Evolutionary conservation across 2,113 vertebrate genomes (phyloP).

Genomic region (Pangasianodon hypophthalmus): DNA sequence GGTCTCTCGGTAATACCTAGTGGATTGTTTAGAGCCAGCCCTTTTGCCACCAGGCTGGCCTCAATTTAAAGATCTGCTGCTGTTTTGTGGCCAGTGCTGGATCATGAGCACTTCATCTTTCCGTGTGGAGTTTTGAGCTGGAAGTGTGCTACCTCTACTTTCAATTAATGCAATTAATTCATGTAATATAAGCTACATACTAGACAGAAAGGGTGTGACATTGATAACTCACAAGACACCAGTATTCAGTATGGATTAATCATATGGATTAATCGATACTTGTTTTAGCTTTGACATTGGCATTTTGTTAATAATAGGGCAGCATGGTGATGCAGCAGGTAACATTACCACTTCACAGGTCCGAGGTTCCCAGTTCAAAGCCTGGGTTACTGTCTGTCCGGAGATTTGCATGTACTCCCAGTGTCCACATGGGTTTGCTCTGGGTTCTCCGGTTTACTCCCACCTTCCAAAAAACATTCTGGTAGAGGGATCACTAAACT

Average conservation of each 20-base stretch:
- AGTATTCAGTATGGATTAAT: too few species aligned
- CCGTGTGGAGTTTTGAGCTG: neutral
- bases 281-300: neutral
- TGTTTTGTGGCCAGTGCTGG: constrained; percentile 45
- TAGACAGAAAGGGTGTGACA: neutral
- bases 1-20: constrained; percentile 57
- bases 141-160: neutral
- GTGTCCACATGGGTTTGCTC: neutral
- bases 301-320: neutral
- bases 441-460: neutral
- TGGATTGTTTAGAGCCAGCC: constrained; percentile 58
- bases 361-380: neutral
- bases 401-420: neutral
- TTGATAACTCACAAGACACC: neutral
- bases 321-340: neutral
- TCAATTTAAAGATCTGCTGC: constrained; percentile 64
- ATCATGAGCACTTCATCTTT: constrained; percentile 27
- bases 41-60: constrained; percentile 65
- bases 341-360: neutral
- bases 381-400: neutral
- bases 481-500: neutral
- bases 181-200: neutral
- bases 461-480: neutral
- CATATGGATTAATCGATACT: neutral
- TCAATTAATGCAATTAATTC: neutral